These are phyloP conservation scores for Centropyge bicolor DNA, from an alignment of 2,797 vertebrate genomes.

Conservation along the genomic window DNA sequence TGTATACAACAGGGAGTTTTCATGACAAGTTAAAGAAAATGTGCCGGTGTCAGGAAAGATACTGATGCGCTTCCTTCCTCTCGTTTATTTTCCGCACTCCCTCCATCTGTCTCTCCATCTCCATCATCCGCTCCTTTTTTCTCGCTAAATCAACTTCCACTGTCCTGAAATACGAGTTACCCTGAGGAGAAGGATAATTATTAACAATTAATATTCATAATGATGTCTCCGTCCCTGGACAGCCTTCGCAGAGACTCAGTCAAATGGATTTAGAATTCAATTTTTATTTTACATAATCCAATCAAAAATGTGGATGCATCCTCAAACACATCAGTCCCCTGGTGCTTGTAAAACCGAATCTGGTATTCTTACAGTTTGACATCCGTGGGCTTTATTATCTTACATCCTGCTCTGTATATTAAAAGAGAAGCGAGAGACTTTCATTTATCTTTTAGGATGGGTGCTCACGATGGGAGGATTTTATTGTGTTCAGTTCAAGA, in stretches of 20 bases:
- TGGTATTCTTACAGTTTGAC: conserved; percentile 61
- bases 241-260: conserved; percentile 78
- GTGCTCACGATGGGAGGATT: neutral
- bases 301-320: conserved; percentile 80
- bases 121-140: conserved; percentile 34
- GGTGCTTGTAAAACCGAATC: conserved; percentile 54
- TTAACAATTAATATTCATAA: conserved; percentile 89
- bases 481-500: conserved; percentile 15
- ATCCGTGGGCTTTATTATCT: conserved; percentile 57
- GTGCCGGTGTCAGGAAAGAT: conserved; percentile 60
- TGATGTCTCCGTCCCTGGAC: conserved; percentile 83
- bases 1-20: conserved; percentile 71
- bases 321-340: conserved; percentile 72
- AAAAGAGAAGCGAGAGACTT: conserved; percentile 7
- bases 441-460: conserved; percentile 2
- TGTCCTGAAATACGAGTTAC: conserved; percentile 81
- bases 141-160: conserved; percentile 68
- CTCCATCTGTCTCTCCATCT: conserved; percentile 25
- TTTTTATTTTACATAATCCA: conserved; percentile 85
- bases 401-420: conserved; percentile 21
- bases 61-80: conserved; percentile 35
- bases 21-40: conserved; percentile 72
- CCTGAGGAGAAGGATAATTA: conserved; percentile 85
- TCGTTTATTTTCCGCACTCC: conserved; percentile 19
- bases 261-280: conserved; percentile 86